Evolutionary conservation across 2,888 invertebrate species (phyloP).

Genomic region (Diloba caeruleocephala): DNA sequence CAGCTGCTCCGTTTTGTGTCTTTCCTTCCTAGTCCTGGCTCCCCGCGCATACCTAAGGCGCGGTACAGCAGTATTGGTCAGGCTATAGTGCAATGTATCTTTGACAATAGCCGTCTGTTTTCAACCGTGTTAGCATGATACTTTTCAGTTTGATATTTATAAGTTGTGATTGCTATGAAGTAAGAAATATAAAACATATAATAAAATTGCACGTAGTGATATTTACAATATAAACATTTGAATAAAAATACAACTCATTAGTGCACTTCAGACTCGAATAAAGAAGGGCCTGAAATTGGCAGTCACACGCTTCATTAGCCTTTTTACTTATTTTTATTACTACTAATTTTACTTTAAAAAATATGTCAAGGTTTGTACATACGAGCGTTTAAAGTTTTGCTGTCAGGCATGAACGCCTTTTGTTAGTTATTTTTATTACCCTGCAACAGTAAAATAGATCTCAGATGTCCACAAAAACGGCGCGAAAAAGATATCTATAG

Average conservation of each 20-base stretch:
- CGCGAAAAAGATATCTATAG: no score
- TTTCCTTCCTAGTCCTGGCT: no score
- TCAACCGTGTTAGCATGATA: no score
- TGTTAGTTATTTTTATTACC: no score
- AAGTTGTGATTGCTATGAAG: conserved; percentile 25
- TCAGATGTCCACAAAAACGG: no score
- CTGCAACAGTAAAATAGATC: no score
- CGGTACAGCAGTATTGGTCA: no score
- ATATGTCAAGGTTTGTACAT: neutral
- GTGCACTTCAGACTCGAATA: conserved; percentile 17
- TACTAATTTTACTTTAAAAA: conserved; percentile 11
- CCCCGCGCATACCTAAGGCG: no score
- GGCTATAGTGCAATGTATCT: no score
- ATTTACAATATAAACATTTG: conserved; percentile 59
- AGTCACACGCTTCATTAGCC: neutral
- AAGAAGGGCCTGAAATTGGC: conserved; percentile 11
- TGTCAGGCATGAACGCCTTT: no score
- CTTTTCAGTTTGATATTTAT: neutral
- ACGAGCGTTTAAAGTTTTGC: conserved; percentile 4
- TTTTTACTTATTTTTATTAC: neutral
- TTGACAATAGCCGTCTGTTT: no score
- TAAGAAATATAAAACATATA: conserved; percentile 37
- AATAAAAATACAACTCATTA: conserved; percentile 32
- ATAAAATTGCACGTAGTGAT: conserved; percentile 52
- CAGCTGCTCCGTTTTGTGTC: no score